These are phyloP conservation scores for Lophotis ruficrista DNA, from an alignment of 2,113 vertebrate genomes.

Conservation along the genomic window DNA sequence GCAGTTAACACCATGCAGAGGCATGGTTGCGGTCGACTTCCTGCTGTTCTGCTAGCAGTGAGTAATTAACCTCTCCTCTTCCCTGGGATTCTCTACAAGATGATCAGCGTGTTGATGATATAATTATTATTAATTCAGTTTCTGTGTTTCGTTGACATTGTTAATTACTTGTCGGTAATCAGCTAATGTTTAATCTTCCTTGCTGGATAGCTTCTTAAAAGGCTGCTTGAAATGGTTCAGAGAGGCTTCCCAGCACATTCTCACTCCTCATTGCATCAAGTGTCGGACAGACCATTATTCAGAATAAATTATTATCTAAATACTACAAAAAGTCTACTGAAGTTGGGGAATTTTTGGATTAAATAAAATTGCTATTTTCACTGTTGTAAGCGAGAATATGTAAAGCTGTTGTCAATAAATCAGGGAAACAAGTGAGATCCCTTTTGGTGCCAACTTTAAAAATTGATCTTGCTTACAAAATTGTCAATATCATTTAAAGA, in stretches of 20 bases:
- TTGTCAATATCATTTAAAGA: constrained; percentile 63
- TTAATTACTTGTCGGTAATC: constrained; percentile 92
- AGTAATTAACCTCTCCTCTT: constrained; percentile 89
- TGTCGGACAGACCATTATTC: constrained; percentile 58
- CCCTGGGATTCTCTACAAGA: constrained; percentile 82
- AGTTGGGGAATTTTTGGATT: constrained; percentile 62
- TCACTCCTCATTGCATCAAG: constrained; percentile 50
- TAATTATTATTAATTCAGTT: constrained; percentile 90
- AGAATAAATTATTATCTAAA: constrained; percentile 77
- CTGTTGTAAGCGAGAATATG: constrained; percentile 63
- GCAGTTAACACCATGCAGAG: constrained; percentile 78
- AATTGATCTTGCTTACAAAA: constrained; percentile 71
- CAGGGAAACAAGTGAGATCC: constrained; percentile 60
- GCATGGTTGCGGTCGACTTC: constrained; percentile 75
- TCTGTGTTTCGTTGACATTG: constrained; percentile 82
- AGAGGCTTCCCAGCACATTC: constrained; percentile 36
- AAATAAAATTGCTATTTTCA: constrained; percentile 78
- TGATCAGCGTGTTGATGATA: constrained; percentile 82
- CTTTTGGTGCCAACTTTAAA: constrained; percentile 71
- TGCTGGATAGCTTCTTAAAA: constrained; percentile 75
- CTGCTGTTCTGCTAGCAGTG: constrained; percentile 78
- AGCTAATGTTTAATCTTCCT: constrained; percentile 86
- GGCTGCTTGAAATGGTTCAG: constrained; percentile 64
- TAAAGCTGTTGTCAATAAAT: constrained; percentile 75
- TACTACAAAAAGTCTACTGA: constrained; percentile 54